Conservation (phyloP, 2,888 invertebrate genomes). For the Laspeyria flexula region DNA sequence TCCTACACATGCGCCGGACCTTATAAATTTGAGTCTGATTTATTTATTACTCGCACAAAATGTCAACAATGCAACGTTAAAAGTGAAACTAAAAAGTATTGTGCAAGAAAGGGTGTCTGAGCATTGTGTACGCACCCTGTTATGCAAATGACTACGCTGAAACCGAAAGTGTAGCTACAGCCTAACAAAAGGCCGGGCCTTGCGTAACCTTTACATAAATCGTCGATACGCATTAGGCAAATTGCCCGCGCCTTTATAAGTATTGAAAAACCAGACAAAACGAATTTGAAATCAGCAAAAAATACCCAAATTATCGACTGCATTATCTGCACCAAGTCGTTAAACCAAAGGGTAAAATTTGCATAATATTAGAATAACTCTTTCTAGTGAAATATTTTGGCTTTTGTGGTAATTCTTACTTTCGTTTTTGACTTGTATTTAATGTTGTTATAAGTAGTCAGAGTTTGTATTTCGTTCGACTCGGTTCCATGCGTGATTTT, state of each 20-base stretch:
- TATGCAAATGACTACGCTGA: conserved; percentile 84
- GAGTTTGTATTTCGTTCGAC: conserved; percentile 47
- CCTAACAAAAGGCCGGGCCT: conserved; percentile 63
- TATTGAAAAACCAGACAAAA: conserved; percentile 61
- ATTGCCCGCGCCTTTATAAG: conserved; percentile 68
- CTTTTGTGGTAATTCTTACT: conserved; percentile 78
- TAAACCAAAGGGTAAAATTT: conserved; percentile 66
- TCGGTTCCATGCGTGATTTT: conserved; percentile 60
- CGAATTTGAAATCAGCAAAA: conserved; percentile 61
- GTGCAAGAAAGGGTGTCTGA: conserved; percentile 71
- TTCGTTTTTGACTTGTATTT: conserved; percentile 62
- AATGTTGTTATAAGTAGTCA: conserved; percentile 52
- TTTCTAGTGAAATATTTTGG: conserved; percentile 75
- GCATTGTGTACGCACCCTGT: conserved; percentile 73
- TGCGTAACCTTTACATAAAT: conserved; percentile 81
- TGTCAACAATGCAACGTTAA: conserved; percentile 81
- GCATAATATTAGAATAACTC: conserved; percentile 68
- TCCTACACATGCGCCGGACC: conserved; percentile 65
- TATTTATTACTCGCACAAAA: conserved; percentile 81
- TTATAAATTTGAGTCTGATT: conserved; percentile 79
- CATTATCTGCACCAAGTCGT: conserved; percentile 56
- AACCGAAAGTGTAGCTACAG: conserved; percentile 76
- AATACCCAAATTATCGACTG: conserved; percentile 60
- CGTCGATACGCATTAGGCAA: conserved; percentile 80
- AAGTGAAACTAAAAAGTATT: conserved; percentile 82